Conservation (phyloP, 37 sponge, comb jelly and placozoan genomes). For the Beroe ovata region DNA sequence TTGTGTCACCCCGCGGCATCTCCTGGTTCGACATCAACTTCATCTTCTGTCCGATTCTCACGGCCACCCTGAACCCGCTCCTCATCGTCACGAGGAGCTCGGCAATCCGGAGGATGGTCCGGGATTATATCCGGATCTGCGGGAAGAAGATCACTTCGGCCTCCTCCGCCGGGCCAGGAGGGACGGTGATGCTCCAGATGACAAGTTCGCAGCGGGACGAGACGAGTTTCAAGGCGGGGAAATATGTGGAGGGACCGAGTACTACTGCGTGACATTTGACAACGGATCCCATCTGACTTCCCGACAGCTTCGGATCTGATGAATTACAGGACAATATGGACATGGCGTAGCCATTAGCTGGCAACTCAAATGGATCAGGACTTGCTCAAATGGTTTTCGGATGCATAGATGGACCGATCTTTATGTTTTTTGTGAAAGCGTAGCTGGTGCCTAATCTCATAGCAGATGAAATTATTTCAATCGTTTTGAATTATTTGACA, state of each 20-base stretch:
- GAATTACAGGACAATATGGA: no score
- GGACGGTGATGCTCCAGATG: background rate
- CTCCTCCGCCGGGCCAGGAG: background rate
- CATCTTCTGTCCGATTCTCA: constrained; percentile 67
- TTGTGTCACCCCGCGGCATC: constrained; percentile 8
- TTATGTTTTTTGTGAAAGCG: no score
- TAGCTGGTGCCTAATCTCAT: no score
- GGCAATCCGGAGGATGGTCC: constrained; percentile 63
- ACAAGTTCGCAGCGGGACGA: background rate
- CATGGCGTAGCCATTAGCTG: no score
- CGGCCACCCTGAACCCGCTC: constrained; percentile 56
- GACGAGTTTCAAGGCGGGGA: background rate
- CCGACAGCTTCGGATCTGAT: no score
- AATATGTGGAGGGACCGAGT: background rate
- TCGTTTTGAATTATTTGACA: no score
- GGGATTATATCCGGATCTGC: background rate
- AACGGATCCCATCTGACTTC: no score
- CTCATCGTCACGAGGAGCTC: constrained; percentile 30
- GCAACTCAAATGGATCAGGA: no score
- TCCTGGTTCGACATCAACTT: constrained; percentile 68
- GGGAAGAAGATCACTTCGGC: background rate
- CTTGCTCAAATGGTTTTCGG: no score
- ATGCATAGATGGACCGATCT: no score
- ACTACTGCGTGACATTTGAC: no score
- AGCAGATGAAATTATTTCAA: no score